Evolutionary conservation across 2,888 invertebrate genomes (phyloP).

Genomic region (Torymus tubicola): DNA sequence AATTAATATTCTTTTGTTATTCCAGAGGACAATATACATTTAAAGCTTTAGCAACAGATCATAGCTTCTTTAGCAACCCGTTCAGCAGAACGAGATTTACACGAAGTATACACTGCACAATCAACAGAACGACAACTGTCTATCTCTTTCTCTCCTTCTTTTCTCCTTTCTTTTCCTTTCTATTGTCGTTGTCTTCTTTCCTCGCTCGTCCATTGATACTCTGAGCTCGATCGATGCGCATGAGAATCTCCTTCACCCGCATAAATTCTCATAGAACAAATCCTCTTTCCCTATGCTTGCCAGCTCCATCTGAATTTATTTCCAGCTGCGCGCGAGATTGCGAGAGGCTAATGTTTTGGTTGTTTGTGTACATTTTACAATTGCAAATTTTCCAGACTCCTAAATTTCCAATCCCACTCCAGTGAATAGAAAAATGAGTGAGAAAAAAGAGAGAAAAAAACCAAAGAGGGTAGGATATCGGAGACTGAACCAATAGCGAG

Average conservation of each 20-base stretch:
- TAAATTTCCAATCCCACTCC: slow-evolving; percentile 39
- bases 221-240: no score
- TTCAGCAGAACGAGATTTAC: no score
- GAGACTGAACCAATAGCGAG: slow-evolving; percentile 30
- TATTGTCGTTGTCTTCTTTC: no score
- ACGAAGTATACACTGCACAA: no score
- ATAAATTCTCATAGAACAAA: slow-evolving; percentile 30
- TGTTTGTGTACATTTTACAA: slow-evolving; percentile 32
- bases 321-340: not conserved
- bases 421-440: slow-evolving; percentile 13
- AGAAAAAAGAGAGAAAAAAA: not conserved
- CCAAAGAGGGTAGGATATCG: not conserved
- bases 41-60: no score
- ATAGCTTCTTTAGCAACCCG: no score
- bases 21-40: no score
- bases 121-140: no score
- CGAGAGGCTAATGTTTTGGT: slow-evolving; percentile 34
- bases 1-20: no score
- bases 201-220: no score
- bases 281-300: not conserved
- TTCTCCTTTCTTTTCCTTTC: no score
- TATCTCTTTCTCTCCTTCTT: no score
- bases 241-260: not conserved
- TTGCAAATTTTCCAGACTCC: slow-evolving; percentile 43
- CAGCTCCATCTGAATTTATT: slow-evolving; percentile 18